phyloP scores from a whole-genome alignment of 2,113 vertebrate species.

The Cynopterus brachyotis region DNA sequence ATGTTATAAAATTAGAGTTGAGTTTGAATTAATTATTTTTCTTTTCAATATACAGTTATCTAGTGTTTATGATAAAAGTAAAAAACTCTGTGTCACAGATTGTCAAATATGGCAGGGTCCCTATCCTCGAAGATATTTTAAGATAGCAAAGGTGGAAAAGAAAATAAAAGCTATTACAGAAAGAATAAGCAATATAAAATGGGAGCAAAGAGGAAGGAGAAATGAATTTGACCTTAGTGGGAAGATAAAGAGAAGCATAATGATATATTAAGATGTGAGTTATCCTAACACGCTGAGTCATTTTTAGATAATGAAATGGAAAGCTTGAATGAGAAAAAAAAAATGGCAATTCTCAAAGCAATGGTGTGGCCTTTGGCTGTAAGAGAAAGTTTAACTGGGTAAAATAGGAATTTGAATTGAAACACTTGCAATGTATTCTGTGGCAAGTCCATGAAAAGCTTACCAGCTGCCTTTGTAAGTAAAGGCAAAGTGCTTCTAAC shows the following conservation, averaged over 20 bases:
- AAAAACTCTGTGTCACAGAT: background rate
- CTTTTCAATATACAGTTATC: background rate
- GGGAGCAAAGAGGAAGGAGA: background rate
- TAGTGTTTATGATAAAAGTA: background rate
- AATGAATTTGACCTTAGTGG: background rate
- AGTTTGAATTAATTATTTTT: background rate
- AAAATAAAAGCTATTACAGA: constrained; percentile 17
- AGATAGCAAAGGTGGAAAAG: background rate
- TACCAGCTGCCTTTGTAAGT: background rate
- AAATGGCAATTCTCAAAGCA: background rate
- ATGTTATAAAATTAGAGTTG: background rate
- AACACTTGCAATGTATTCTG: background rate
- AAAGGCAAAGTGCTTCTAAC: background rate
- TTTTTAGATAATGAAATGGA: background rate
- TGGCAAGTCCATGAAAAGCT: background rate
- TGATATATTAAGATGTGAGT: background rate
- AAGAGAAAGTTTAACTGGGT: background rate
- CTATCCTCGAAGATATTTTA: background rate
- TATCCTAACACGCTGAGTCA: background rate
- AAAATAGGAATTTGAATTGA: background rate
- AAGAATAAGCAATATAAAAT: background rate
- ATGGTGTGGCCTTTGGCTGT: background rate
- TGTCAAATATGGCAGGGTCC: background rate
- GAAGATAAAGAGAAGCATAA: background rate
- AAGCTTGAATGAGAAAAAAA: background rate